Percentiles rank a stretch among this genome's conserved stretches.
phyloP scores from a whole-genome alignment of 2,797 vertebrate genomes.

The Sebastes oblongus region DNA sequence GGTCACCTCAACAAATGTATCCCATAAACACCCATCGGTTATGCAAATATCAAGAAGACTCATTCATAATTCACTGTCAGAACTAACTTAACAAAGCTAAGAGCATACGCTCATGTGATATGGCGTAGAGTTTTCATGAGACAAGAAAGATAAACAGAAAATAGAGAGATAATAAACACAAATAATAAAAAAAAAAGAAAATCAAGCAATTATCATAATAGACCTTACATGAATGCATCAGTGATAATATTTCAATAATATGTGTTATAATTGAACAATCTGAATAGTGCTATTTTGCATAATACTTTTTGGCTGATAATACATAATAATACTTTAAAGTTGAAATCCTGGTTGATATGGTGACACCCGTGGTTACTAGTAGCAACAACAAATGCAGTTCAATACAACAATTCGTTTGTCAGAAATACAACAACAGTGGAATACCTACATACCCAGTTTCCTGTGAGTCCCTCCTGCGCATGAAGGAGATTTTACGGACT shows the following conservation, averaged over 20 bases:
- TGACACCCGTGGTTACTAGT: background rate
- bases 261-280: background rate
- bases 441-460: background rate
- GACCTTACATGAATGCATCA: background rate
- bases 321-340: background rate
- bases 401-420: background rate
- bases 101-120: too few relatives aligned
- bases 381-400: background rate
- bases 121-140: too few relatives aligned
- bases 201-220: too few relatives aligned
- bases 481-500: background rate
- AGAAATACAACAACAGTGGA: background rate
- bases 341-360: background rate
- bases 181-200: too few relatives aligned
- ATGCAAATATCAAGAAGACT: too few relatives aligned
- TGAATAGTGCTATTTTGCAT: background rate
- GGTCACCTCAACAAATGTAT: too few relatives aligned
- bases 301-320: background rate
- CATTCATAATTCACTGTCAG: too few relatives aligned
- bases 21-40: too few relatives aligned
- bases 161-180: too few relatives aligned
- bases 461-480: background rate
- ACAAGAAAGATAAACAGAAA: too few relatives aligned
- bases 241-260: background rate
- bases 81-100: too few relatives aligned